A percentile compares a stretch with the other conserved stretches of the same genome.
phyloP scores from a whole-genome alignment of 2,113 vertebrate genomes.

The Ctenodactylus gundi region DNA sequence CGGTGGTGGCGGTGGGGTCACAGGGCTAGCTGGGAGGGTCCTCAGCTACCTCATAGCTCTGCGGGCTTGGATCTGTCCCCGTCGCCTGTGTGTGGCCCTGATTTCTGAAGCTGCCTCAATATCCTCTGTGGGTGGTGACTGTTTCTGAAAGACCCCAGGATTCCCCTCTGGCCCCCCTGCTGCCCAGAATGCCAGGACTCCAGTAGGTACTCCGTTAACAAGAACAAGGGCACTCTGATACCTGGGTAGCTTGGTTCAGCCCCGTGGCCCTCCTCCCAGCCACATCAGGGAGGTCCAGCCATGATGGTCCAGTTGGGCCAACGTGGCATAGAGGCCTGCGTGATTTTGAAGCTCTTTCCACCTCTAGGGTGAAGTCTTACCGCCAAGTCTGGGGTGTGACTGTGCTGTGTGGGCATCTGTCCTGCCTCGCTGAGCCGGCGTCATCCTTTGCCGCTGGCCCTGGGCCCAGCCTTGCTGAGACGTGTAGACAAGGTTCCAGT shows the following conservation, averaged over 20 bases:
- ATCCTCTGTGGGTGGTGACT: rapidly evolving
- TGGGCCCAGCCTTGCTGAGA: not conserved
- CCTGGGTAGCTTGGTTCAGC: rapidly evolving
- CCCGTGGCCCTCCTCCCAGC: rapidly evolving
- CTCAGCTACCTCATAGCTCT: rapidly evolving
- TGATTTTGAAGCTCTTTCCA: not conserved
- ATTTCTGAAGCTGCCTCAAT: not conserved
- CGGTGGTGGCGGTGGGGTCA: not conserved
- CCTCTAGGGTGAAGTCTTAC: too few species aligned
- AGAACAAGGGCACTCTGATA: rapidly evolving
- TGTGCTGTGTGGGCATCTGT: rapidly evolving
- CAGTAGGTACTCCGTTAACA: not conserved
- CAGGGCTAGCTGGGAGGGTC: not conserved
- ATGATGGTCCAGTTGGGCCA: too few species aligned
- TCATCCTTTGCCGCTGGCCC: rapidly evolving
- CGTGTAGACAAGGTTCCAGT: rapidly evolving
- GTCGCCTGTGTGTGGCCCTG: not conserved
- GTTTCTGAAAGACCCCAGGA: not conserved
- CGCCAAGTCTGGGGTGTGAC: rapidly evolving
- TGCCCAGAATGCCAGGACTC: rapidly evolving
- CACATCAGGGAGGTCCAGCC: too few species aligned
- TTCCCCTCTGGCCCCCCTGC: not conserved
- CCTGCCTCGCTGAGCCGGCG: not conserved
- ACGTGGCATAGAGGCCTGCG: not conserved
- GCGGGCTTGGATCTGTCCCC: not conserved